Evolutionary conservation across 2,113 vertebrate species (phyloP).

Genomic region (Brachyhypopomus occidentalis): DNA sequence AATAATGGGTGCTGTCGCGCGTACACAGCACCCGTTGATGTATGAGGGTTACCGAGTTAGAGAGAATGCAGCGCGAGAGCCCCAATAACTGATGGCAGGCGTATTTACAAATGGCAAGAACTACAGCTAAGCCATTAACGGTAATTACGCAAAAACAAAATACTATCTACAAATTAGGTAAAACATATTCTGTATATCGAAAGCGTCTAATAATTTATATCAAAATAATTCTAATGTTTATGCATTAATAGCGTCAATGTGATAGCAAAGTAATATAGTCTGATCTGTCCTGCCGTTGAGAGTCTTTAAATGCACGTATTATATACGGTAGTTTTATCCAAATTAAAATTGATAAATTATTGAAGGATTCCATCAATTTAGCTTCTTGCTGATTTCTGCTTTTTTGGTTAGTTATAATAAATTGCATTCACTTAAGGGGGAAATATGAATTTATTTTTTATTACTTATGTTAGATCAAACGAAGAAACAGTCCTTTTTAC

Average conservation of each 20-base stretch:
- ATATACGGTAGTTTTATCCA: too few species aligned
- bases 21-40: slow-evolving; percentile 87
- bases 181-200: not conserved
- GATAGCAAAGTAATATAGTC: not conserved
- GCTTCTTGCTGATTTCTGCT: too few species aligned
- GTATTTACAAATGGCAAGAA: slow-evolving; percentile 11
- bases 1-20: slow-evolving; percentile 90
- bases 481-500: too few species aligned
- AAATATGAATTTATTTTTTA: too few species aligned
- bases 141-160: not conserved
- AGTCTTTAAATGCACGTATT: too few species aligned
- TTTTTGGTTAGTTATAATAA: too few species aligned
- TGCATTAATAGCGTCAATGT: not conserved
- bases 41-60: slow-evolving; percentile 89
- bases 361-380: too few species aligned
- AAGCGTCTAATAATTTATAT: not conserved
- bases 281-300: not conserved
- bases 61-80: slow-evolving; percentile 73
- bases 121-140: not conserved
- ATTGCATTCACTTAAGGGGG: too few species aligned
- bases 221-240: not conserved
- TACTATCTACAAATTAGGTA: not conserved
- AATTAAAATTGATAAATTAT: too few species aligned
- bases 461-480: too few species aligned
- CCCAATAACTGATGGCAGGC: slow-evolving; percentile 69